Percentiles rank a stretch among this genome's conserved stretches.
These are phyloP conservation scores for Scaptomyza parva DNA, from an alignment of 2,888 invertebrate species.

Conservation along the genomic window DNA sequence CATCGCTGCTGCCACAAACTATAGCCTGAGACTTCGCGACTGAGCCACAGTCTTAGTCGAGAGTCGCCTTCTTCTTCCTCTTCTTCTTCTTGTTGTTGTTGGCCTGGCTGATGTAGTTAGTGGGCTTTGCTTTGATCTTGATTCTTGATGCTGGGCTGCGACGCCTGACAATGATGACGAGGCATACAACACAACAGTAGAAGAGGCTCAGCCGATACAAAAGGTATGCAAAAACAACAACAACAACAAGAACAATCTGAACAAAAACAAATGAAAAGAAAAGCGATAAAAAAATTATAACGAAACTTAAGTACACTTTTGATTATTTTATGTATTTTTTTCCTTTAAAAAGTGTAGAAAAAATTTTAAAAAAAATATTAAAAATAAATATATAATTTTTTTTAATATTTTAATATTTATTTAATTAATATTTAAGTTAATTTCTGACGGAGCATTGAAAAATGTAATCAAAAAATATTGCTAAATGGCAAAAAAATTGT, in stretches of 20 bases:
- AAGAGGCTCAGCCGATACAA: slow-evolving; percentile 58
- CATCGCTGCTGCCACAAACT: slow-evolving; percentile 12
- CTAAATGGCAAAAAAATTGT: slow-evolving; percentile 35
- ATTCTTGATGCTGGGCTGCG: slow-evolving; percentile 73
- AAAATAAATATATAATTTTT: no score
- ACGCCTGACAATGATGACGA: slow-evolving; percentile 80
- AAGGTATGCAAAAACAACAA: slow-evolving; percentile 54
- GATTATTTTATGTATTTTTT: no score
- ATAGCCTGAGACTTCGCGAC: slow-evolving; percentile 7
- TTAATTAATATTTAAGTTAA: not conserved
- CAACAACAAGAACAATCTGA: slow-evolving; percentile 13
- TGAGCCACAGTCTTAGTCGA: slow-evolving; percentile 15
- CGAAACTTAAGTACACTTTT: slow-evolving; percentile 34
- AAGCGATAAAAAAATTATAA: not conserved
- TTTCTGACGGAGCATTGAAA: slow-evolving; percentile 22
- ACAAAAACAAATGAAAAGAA: slow-evolving; percentile 36
- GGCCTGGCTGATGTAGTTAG: slow-evolving; percentile 67
- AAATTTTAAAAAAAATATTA: not conserved
- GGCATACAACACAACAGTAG: slow-evolving; percentile 51
- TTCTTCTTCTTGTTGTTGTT: not conserved
- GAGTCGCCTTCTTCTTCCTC: slow-evolving; percentile 19
- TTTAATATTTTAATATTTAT: not conserved
- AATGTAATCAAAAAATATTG: slow-evolving; percentile 2
- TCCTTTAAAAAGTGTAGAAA: not conserved
- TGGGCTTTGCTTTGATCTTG: slow-evolving; percentile 79